Percentiles rank a stretch among this genome's conserved stretches.
These are phyloP conservation scores for Gallinago media DNA, from an alignment of 2,113 vertebrate species.

Conservation along the genomic window DNA sequence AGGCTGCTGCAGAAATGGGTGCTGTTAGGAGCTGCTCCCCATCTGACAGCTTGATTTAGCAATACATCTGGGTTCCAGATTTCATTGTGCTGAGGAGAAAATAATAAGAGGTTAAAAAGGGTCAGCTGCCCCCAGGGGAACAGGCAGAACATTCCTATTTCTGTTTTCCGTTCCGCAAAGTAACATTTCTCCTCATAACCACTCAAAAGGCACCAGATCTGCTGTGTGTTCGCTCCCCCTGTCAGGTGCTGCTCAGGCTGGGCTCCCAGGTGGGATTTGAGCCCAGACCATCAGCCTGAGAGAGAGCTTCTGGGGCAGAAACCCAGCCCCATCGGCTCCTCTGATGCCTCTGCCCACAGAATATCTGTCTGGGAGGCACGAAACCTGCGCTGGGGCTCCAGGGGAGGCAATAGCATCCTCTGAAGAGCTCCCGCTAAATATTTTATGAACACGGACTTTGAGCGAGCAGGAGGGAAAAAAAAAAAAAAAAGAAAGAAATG, in stretches of 20 bases:
- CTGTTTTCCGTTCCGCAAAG: not conserved
- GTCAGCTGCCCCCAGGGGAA: not conserved
- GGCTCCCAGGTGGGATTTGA: not conserved
- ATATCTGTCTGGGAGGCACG: slow-evolving; percentile 25
- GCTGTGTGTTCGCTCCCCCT: rapidly evolving
- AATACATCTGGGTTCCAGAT: not conserved
- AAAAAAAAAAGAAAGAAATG: not conserved
- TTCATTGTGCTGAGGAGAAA: not conserved
- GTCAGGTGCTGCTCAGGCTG: rapidly evolving
- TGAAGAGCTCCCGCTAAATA: slow-evolving; percentile 62
- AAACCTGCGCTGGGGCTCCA: slow-evolving; percentile 24
- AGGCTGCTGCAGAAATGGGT: not conserved
- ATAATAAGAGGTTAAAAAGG: not conserved
- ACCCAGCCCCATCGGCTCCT: not conserved
- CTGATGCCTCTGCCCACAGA: slow-evolving; percentile 33
- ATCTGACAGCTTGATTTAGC: not conserved
- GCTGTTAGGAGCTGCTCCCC: not conserved
- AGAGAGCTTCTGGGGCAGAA: not conserved
- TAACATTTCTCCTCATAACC: not conserved
- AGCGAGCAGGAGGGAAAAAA: not conserved
- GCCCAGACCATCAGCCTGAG: not conserved
- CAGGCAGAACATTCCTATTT: not conserved
- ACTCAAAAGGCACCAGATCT: not conserved
- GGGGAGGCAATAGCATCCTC: slow-evolving; percentile 26
- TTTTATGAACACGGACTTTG: slow-evolving; percentile 55